Evolutionary conservation across 1,140 invertebrate genomes (phyloP), one percentile per base, ranked within the genome.

Genomic region (Drosophila pallidifrons): DNA sequence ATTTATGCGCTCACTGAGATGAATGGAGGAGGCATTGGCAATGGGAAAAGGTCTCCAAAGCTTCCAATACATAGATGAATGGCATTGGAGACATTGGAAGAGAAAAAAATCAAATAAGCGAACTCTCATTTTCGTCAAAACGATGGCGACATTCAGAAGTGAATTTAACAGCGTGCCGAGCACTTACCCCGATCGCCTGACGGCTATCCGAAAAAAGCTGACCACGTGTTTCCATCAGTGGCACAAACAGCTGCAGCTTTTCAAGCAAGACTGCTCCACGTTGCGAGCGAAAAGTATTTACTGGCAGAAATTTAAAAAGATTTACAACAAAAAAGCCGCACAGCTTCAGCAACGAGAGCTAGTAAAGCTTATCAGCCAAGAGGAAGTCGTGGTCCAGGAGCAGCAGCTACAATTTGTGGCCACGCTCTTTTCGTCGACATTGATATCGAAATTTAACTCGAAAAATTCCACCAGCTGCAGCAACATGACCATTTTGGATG

Each of bases 221-320:
- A 89, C 89, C 89, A 91, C 89, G 89, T 91, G 89, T 77, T 90
- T 91, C 47, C 69, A 86, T 16, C 75, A 90, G 41, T 89, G 71
- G 79, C 72, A 76, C 59, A 67, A 80, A 49, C 74, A 86, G 38
- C 57, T 88, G 32, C 69, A 64, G 5, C 25, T 43, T 7, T 67
- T 47, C 35, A 71, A 57, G 28, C 67, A 70, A 55, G 69, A 87
- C 10, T 77, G 55, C 35, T 51, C 63, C 8, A 67, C 43, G 47
- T 72, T 74, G 46, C 38, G 74, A n/a, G 75, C 75, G 5, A 78
- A 82, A 45, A 30, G 49, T 2, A 82, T 35, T 11, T 69, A 75
- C 13, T 43, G 82, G 16, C 77, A 71, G 8, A 86, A 79, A 25
- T 73, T 89, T 3, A 72, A 66, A 10, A 67, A 72, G 54, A 55